These are phyloP conservation scores for Parazoanthus atlanticus DNA, from an alignment of 92 coral and sea anemone genomes.

Conservation along the genomic window DNA sequence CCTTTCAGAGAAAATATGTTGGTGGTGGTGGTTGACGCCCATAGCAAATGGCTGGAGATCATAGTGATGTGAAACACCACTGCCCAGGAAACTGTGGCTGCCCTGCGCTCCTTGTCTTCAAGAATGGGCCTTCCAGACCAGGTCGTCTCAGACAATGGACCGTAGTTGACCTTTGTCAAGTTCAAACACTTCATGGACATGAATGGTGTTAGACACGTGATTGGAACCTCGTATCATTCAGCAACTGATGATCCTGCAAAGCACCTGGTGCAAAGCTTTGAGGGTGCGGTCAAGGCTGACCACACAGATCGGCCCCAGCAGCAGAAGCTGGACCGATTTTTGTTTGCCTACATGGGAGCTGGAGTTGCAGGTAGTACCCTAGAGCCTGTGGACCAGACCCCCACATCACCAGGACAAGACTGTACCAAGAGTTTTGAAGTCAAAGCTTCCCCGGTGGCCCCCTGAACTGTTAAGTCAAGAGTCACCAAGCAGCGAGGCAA, in stretches of 20 bases:
- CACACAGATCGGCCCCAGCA: too few species aligned
- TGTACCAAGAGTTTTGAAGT: too few species aligned
- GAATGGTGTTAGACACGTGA: conserved; percentile 40
- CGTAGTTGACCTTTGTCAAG: conserved; percentile 23
- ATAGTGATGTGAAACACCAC: conserved; percentile 29
- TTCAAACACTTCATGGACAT: conserved; percentile 17
- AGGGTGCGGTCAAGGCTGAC: too few species aligned
- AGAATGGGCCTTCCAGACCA: conserved; percentile 45
- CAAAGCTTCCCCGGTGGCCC: too few species aligned
- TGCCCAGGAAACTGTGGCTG: conserved; percentile 14
- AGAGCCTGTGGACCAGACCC: too few species aligned
- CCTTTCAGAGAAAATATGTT: conserved; percentile 42
- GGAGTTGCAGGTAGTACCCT: too few species aligned
- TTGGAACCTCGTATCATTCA: conserved; percentile 47
- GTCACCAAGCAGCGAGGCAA: too few species aligned
- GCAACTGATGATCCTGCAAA: conserved; percentile 37
- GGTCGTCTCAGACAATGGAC: conserved; percentile 35
- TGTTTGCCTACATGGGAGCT: too few species aligned
- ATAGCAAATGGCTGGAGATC: conserved; percentile 46
- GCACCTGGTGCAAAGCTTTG: conserved; percentile 48
- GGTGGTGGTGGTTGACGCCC: conserved; percentile 42
- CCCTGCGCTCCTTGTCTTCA: conserved; percentile 26
- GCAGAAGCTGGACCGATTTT: too few species aligned
- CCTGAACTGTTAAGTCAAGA: too few species aligned
- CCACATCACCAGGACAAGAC: too few species aligned